Base-by-base conservation (phyloP, 2,888 invertebrate genomes). In the Diploptera punctata region DNA sequence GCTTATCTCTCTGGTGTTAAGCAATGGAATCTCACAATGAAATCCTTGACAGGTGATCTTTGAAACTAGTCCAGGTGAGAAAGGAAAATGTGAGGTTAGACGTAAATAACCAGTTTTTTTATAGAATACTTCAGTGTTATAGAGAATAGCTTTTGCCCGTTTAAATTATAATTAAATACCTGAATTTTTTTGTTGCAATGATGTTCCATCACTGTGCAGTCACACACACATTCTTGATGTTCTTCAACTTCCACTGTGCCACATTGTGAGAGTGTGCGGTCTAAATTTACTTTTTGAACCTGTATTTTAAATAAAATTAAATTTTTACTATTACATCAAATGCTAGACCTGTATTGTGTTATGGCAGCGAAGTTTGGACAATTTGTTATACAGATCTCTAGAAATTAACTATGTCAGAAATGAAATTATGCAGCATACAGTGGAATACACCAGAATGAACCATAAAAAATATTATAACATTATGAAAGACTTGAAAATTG, bases 221-320 rank as follows among this genome's bases (percentile, higher is more conserved):
- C n/a, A 24, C 26, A 29, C n/a, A 29, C 26, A 24, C 57, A 57
- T n/a, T n/a, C 16, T 1, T 24, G n/a, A 29, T 57, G 29, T 29
- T 57, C 57, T 57, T 57, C 57, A 24, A 57, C 29, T n/a, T 57
- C 16, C n/a, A 57, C n/a, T 29, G 16, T 13, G 10, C 57, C 57
- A 57, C 57, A 57, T 19, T 21, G n/a, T 2, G 31, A 1, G 1
- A 24, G 1, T 18, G 3, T 5, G n/a, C n/a, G n/a, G n/a, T n/a
- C n/a, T n/a, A n/a, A n/a, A n/a, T n/a, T n/a, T n/a, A n/a, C n/a
- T n/a, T n/a, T n/a, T n/a, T n/a, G n/a, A n/a, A n/a, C n/a, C n/a
- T n/a, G n/a, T n/a, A n/a, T n/a, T n/a, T n/a, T n/a, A n/a, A n/a
- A n/a, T n/a, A n/a, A n/a, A n/a, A n/a, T n/a, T n/a, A n/a, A n/a